Evolutionary conservation across 2,113 vertebrate species (phyloP), one percentile per base, ranked within the genome.

Genomic region (Actenoides lindsayi): DNA sequence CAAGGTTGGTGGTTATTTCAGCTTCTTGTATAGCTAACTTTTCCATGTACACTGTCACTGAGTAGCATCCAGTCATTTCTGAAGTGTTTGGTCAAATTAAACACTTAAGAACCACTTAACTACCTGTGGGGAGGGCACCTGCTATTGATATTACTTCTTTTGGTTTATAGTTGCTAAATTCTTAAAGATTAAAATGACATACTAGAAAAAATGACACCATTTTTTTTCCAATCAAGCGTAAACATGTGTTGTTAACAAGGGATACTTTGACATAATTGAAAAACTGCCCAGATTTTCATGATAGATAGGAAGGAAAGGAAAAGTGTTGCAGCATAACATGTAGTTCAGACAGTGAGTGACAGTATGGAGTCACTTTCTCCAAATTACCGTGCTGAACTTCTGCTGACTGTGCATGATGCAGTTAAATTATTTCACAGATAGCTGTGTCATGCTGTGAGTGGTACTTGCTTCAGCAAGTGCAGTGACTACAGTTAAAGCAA

Each of bases 351-450:
- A 67, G n/a, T 35, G 78, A 93, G 21, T 59, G 42, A 83, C 30
- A 68, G 16, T 23, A 50, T 21, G 20, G 37, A 88, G 42, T 80
- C n/a, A 64, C 64, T 88, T 83, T 67, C 71, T 86, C 33, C 57
- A 83, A 78, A 87, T 50, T 31, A 41, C 21, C 50, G 14, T 16
- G 59, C 46, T 63, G 89, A 80, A 92, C 63, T 73, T 91, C 46
- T 96, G 83, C 80, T 94, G 90, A 82, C 78, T 80, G 50, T 0
- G 35, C 59, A 51, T 23, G 90, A 63, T 93, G 70, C 54, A 37
- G 71, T 83, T 83, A 81, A 77, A 67, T 80, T 81, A 80, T 77
- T 95, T 94, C 79, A 81, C 25, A 68, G 63, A 87, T 54, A 88
- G 64, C 69, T 89, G 68, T 86, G 83, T 83, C 89, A 74, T 96